Percentiles rank a stretch among this genome's conserved stretches.
Conservation (phyloP, 2,888 invertebrate species). For the Drosophila neotestacea region DNA sequence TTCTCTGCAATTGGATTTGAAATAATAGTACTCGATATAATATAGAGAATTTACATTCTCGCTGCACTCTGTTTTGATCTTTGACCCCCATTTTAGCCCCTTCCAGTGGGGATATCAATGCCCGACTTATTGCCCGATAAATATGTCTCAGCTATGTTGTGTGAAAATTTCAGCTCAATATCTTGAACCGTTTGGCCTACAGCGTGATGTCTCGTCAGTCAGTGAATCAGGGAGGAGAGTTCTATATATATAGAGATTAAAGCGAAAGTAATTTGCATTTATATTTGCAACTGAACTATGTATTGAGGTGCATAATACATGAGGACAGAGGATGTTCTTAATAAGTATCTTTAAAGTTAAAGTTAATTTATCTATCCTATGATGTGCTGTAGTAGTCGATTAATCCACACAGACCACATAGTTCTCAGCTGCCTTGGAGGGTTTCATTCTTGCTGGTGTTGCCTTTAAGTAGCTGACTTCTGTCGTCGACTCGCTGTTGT, state of each 20-base stretch:
- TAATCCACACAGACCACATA: conserved; percentile 67
- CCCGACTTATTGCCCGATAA: no score
- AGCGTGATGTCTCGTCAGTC: no score
- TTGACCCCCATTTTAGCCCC: no score
- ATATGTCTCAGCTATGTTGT: no score
- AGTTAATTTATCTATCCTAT: not conserved
- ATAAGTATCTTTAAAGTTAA: not conserved
- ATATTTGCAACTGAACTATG: conserved; percentile 41
- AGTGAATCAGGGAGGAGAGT: no score
- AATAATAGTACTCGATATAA: no score
- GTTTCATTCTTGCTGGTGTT: conserved; percentile 65
- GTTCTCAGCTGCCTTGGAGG: conserved; percentile 79
- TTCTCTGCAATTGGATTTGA: no score
- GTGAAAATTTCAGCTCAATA: no score
- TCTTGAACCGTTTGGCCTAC: no score
- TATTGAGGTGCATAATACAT: not conserved
- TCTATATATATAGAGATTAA: conserved; percentile 7
- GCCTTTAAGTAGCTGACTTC: conserved; percentile 23
- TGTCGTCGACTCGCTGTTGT: conserved; percentile 84
- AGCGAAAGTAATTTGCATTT: conserved; percentile 40
- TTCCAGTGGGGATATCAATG: no score
- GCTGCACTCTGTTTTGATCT: no score
- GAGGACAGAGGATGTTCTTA: not conserved
- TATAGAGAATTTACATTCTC: no score
- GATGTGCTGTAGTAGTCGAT: conserved; percentile 15